A percentile compares a stretch with the other conserved stretches of the same genome.
Evolutionary conservation across 2,113 vertebrate species (phyloP).

Genomic region (Cariama cristata): DNA sequence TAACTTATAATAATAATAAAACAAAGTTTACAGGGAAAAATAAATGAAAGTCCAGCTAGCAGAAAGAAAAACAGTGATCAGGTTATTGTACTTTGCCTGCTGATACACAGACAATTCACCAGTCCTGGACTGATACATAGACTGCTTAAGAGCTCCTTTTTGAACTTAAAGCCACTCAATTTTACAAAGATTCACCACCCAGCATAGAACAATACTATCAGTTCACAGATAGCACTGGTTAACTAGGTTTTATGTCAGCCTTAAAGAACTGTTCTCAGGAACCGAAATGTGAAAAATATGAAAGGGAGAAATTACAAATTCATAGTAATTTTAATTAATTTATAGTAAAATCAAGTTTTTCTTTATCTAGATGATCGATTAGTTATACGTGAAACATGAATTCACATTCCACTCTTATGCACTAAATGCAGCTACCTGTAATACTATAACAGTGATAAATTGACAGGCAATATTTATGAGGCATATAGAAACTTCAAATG

Average conservation of each 20-base stretch:
- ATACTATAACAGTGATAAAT: background rate
- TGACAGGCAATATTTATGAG: background rate
- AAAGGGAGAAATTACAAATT: background rate
- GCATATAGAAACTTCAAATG: background rate
- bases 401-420: background rate
- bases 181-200: background rate
- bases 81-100: background rate
- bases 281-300: background rate
- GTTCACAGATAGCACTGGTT: background rate
- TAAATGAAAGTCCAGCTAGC: background rate
- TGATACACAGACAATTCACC: background rate
- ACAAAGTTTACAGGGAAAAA: background rate
- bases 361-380: background rate
- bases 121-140: background rate
- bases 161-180: background rate
- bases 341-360: background rate
- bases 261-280: background rate
- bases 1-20: background rate
- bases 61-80: background rate
- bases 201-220: background rate
- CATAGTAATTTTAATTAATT: background rate
- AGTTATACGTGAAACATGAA: background rate
- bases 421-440: background rate
- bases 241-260: background rate
- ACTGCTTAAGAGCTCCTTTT: background rate